Conservation (phyloP, 1,140 invertebrate species). For the Tetramorium simillimum region DNA sequence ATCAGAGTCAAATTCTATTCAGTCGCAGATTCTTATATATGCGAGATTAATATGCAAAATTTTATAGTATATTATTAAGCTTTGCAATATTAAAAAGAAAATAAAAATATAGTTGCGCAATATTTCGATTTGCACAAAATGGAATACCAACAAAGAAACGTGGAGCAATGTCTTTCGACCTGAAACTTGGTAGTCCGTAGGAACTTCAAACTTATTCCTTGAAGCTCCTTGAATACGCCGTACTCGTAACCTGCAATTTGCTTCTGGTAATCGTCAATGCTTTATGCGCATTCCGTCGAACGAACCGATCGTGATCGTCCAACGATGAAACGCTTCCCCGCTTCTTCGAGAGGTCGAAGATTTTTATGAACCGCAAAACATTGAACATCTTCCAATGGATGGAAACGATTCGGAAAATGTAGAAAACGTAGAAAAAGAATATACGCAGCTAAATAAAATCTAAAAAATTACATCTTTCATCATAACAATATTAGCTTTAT, state of each 20-base stretch:
- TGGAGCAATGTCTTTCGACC: not conserved
- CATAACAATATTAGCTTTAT: not conserved
- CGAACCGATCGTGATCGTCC: slow-evolving; percentile 41
- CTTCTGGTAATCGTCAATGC: slow-evolving; percentile 8
- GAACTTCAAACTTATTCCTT: not conserved
- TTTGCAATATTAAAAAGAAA: not conserved
- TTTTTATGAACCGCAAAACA: slow-evolving; percentile 27
- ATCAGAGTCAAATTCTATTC: not conserved
- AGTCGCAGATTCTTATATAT: not conserved
- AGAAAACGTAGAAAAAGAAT: not conserved
- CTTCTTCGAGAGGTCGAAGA: not conserved
- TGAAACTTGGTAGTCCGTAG: not conserved
- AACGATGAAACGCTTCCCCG: slow-evolving; percentile 34
- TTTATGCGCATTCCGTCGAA: slow-evolving; percentile 49
- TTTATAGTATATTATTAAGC: not conserved
- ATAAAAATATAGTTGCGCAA: not conserved
- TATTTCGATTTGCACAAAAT: not conserved
- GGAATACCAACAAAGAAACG: not conserved
- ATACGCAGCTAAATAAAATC: not conserved
- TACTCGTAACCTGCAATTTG: slow-evolving; percentile 41
- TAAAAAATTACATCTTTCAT: not conserved
- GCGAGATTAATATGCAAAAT: too few species aligned
- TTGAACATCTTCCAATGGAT: not conserved
- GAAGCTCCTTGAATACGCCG: slow-evolving; percentile 4
- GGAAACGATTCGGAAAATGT: slow-evolving; percentile 1